Conservation (phyloP, 2,888 invertebrate genomes). For the Tortrix viridana region DNA sequence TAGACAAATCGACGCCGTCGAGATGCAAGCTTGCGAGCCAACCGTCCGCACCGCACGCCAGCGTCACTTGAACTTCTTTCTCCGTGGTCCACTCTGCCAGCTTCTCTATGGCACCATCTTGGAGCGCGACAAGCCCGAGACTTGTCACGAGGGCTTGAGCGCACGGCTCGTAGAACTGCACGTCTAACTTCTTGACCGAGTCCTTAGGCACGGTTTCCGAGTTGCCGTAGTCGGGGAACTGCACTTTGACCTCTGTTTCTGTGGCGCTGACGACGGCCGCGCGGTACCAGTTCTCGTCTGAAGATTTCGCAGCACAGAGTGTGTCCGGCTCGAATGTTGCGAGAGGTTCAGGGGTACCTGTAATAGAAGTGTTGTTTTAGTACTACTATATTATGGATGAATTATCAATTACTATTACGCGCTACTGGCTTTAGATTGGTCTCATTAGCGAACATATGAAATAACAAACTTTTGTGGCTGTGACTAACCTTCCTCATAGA, state of each 20-base stretch:
- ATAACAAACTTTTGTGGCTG: background rate
- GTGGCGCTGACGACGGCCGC: constrained; percentile 79
- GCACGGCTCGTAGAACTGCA: constrained; percentile 74
- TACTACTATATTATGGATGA: no score
- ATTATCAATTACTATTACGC: no score
- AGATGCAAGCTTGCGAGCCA: constrained; percentile 83
- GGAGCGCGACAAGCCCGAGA: constrained; percentile 68
- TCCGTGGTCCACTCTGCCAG: constrained; percentile 74
- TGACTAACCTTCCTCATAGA: constrained; percentile 74
- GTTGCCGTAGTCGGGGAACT: constrained; percentile 89
- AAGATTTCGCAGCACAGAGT: constrained; percentile 85
- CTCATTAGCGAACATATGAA: background rate
- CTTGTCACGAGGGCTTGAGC: constrained; percentile 68
- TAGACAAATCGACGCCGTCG: constrained; percentile 79
- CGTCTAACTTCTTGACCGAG: constrained; percentile 76
- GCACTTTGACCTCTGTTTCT: constrained; percentile 76
- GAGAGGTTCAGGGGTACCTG: constrained; percentile 69
- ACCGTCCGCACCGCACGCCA: constrained; percentile 79
- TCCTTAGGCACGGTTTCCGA: constrained; percentile 80
- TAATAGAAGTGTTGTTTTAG: constrained; percentile 16
- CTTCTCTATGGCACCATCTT: constrained; percentile 65
- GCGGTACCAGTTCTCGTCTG: constrained; percentile 89
- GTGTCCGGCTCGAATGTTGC: constrained; percentile 75
- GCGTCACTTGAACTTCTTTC: constrained; percentile 80
- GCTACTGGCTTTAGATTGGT: no score